Evolutionary conservation across 2,797 vertebrate species (phyloP).

Genomic region (Micromesistius poutassou): DNA sequence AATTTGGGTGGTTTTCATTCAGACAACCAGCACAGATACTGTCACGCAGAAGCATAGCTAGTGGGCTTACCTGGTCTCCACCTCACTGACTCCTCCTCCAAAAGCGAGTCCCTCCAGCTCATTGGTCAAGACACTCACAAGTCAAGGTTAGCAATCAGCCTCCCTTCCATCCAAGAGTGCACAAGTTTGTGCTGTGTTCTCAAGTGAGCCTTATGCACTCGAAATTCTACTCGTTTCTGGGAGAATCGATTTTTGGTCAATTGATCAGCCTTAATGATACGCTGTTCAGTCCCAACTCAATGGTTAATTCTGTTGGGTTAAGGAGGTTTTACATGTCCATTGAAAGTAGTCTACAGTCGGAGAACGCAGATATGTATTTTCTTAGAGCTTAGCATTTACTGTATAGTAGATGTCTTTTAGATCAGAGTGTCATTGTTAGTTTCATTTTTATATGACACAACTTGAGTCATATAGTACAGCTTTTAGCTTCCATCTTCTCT

Average conservation of each 20-base stretch:
- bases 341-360: background rate
- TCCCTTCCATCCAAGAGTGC: background rate
- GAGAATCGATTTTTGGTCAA: background rate
- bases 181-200: background rate
- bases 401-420: background rate
- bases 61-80: constrained; percentile 64
- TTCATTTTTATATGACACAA: background rate
- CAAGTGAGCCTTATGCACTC: background rate
- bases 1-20: background rate
- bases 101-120: constrained; percentile 49
- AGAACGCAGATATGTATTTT: no score
- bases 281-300: background rate
- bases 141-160: background rate
- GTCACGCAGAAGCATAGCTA: constrained; percentile 1
- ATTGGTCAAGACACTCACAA: constrained; percentile 33
- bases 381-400: background rate
- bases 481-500: background rate
- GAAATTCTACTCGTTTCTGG: background rate
- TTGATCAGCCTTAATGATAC: background rate
- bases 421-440: background rate
- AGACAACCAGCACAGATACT: background rate
- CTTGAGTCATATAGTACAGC: background rate
- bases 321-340: background rate
- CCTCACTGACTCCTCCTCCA: constrained; percentile 47
- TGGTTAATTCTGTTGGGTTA: background rate